Evolutionary conservation across 2,797 vertebrate genomes (phyloP).

Genomic region (Percopsis omiscomaycus): DNA sequence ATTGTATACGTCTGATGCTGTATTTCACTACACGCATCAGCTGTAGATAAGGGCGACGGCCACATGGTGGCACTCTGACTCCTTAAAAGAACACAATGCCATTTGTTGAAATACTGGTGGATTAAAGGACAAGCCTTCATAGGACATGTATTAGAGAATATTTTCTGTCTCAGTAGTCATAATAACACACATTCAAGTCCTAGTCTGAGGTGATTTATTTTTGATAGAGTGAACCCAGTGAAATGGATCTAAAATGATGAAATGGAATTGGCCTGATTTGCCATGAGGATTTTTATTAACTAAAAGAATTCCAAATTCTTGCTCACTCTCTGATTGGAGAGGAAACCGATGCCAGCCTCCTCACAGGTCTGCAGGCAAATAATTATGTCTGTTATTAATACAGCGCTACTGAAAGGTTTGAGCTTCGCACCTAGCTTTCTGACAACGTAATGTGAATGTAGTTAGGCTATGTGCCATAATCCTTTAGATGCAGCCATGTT

Average conservation of each 20-base stretch:
- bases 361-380: conserved; percentile 27
- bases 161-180: conserved; percentile 60
- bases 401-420: conserved; percentile 16
- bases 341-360: conserved; percentile 35
- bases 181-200: conserved; percentile 60
- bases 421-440: conserved; percentile 1
- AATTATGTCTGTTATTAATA: conserved; percentile 34
- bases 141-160: conserved; percentile 58
- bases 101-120: conserved; percentile 1
- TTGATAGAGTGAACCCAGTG: conserved; percentile 56
- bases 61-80: conserved; percentile 66
- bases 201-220: conserved; percentile 54
- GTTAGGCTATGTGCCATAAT: conserved; percentile 34
- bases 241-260: conserved; percentile 66
- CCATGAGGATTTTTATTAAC: conserved; percentile 67
- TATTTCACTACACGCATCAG: neutral
- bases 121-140: conserved; percentile 61
- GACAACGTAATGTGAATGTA: conserved; percentile 39
- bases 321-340: conserved; percentile 50
- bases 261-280: conserved; percentile 63
- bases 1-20: too few relatives aligned
- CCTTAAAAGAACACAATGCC: conserved; percentile 24
- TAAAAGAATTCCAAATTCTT: conserved; percentile 43
- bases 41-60: conserved; percentile 30
- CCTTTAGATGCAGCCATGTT: conserved; percentile 30